phyloP scores from a whole-genome alignment of 2,113 vertebrate genomes.

The Asarcornis scutulata region DNA sequence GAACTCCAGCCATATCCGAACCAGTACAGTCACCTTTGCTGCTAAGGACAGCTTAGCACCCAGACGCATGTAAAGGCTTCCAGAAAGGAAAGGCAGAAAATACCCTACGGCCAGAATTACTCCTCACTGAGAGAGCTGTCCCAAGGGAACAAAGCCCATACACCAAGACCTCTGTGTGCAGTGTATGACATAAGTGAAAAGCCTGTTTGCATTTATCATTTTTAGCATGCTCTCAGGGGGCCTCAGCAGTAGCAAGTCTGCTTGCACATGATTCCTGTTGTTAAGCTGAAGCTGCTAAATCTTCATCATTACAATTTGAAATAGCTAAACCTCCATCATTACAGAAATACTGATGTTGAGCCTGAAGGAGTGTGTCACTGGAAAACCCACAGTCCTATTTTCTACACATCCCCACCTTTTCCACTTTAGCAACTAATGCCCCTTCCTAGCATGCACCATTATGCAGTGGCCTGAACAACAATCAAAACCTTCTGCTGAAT shows the following conservation, averaged over 20 bases:
- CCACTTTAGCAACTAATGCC: neutral
- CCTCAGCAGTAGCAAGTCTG: neutral
- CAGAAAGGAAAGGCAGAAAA: neutral
- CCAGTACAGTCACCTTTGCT: neutral
- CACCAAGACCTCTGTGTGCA: neutral
- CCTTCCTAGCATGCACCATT: neutral
- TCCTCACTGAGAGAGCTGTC: neutral
- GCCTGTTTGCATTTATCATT: neutral
- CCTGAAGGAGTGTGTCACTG: neutral
- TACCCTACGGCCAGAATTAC: accelerated
- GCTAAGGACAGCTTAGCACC: neutral
- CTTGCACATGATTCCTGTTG: accelerated
- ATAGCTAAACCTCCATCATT: neutral
- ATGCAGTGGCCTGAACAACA: neutral
- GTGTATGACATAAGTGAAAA: neutral
- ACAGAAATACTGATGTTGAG: neutral
- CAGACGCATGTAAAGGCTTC: neutral
- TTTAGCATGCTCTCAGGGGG: accelerated
- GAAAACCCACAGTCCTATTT: neutral
- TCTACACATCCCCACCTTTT: neutral
- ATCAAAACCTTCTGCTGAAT: neutral
- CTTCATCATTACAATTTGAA: neutral
- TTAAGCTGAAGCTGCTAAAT: neutral
- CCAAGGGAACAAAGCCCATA: neutral
- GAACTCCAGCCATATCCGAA: neutral